Base-by-base conservation (phyloP, 2,113 vertebrate species). In the Phyllostomus discolor region DNA sequence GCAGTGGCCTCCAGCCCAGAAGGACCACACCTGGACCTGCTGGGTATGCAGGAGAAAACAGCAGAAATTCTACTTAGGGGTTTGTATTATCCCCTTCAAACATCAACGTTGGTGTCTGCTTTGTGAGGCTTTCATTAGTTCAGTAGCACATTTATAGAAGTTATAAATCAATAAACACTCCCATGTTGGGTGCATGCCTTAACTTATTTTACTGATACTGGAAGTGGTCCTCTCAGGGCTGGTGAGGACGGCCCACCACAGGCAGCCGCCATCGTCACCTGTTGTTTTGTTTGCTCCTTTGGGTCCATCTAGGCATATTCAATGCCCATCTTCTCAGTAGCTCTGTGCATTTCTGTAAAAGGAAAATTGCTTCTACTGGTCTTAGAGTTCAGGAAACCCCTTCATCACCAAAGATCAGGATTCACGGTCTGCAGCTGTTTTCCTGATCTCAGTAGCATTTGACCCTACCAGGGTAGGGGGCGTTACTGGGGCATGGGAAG, bases 361-460 rank as follows among this genome's bases (percentile, higher is more conserved):
- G 76, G 67, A 97, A 80, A 43, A 26, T 10, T 57, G 43, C 35
- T 92, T 79, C 41, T 15, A 2, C 24, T 43, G 43, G 72, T 78
- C 17, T 90, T 78, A 38, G 4, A 52, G 66, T 35, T 12, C 54
- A 94, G 80, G 88, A 95, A 17, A 12, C 43, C 50, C 69, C 95
- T 81, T 66, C 5, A 59, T 73, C 69, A 4, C 14, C 35, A 17
- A 4, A 26, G 50, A 31, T n/a, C 22, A 76, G 85, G 88, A 38
- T 94, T 48, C 50, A 16, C 0, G 0, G 0, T 73, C 46, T 87
- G 76, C 22, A 31, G 38, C 83, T 94, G 48, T 84, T 94, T 94
- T 91, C 52, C 94, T 97, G 91, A 93, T 92, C 80, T 66, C 41
- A 35, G 28, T 35, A 69, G 38, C 64, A 4, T 95, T 96, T 95